Evolutionary conservation across 2,888 invertebrate genomes (phyloP).

Genomic region (Candidula unifasciata): DNA sequence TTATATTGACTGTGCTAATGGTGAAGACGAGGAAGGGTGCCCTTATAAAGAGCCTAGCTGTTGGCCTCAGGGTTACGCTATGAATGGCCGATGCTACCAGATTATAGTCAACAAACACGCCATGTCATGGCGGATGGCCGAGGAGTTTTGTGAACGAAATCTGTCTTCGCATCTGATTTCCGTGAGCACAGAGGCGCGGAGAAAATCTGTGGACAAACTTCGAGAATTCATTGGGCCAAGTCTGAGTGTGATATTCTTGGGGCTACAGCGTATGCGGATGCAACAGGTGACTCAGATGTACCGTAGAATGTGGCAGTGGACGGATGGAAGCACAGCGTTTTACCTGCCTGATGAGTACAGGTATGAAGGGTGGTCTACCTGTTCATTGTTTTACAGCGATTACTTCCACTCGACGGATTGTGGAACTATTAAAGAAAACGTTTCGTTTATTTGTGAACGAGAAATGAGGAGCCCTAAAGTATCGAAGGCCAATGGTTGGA

Average conservation of each 20-base stretch:
- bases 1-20: conserved; percentile 26
- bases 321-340: conserved; percentile 51
- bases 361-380: conserved; percentile 50
- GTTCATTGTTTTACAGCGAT: conserved; percentile 48
- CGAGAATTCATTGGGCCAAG: background rate
- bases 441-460: conserved; percentile 39
- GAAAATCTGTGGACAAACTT: conserved; percentile 13
- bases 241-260: conserved; percentile 25
- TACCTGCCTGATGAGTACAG: conserved; percentile 50
- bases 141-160: conserved; percentile 35
- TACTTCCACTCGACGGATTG: conserved; percentile 46
- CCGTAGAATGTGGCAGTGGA: conserved; percentile 53
- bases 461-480: background rate
- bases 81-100: conserved; percentile 24
- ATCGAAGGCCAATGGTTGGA: background rate
- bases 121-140: conserved; percentile 36
- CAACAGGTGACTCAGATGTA: conserved; percentile 46
- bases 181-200: background rate
- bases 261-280: conserved; percentile 43
- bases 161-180: conserved; percentile 22
- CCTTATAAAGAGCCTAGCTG: background rate
- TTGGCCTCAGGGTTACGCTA: conserved; percentile 31
- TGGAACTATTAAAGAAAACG: background rate
- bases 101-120: conserved; percentile 1
- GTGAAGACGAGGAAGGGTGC: conserved; percentile 50